Percentiles rank a stretch among this genome's conserved stretches.
phyloP scores from a whole-genome alignment of 2,797 vertebrate species.

The Alauda arvensis region DNA sequence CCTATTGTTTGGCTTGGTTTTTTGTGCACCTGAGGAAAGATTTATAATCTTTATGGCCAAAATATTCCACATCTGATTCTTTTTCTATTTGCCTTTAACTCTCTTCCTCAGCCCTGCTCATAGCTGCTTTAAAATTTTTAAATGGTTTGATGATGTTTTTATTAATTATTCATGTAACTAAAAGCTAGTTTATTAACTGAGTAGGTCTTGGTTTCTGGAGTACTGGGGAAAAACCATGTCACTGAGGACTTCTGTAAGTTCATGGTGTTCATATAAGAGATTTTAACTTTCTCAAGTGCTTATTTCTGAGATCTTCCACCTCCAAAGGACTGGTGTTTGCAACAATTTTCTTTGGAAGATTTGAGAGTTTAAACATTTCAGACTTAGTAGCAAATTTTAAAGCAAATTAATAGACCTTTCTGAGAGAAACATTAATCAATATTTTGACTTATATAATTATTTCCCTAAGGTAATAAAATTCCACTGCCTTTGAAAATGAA shows the following conservation, averaged over 20 bases:
- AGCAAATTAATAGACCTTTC: not conserved
- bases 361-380: not conserved
- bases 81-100: not conserved
- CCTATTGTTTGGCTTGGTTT: not conserved
- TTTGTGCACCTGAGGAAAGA: not conserved
- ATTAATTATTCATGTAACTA: not conserved
- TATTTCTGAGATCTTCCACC: not conserved
- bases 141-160: not conserved
- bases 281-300: not conserved
- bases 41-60: not conserved
- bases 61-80: not conserved
- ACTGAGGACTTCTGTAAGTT: not conserved
- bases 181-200: not conserved
- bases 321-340: not conserved
- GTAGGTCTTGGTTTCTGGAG: not conserved
- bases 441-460: not conserved
- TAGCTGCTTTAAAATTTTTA: not conserved
- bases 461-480: not conserved
- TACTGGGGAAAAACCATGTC: not conserved
- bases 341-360: not conserved
- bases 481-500: not conserved
- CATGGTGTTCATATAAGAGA: not conserved
- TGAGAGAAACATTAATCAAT: not conserved
- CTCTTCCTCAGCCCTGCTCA: not conserved
- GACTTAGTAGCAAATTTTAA: not conserved